phyloP scores from a whole-genome alignment of 2,797 vertebrate species.

The Ispidina picta region DNA sequence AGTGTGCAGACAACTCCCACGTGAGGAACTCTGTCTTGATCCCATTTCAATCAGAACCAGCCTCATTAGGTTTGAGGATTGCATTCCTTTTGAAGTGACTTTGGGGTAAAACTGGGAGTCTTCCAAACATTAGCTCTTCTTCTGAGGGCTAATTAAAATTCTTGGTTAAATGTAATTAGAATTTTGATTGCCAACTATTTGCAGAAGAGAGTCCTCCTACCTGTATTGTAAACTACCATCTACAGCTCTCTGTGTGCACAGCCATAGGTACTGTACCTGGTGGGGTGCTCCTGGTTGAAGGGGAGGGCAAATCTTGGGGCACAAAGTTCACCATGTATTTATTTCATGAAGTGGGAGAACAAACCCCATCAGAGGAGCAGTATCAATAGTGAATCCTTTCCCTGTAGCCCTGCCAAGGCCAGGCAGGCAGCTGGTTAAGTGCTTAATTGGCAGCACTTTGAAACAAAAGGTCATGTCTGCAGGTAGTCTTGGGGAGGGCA shows the following conservation, averaged over 20 bases:
- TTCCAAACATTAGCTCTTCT: not conserved
- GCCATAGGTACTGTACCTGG: not conserved
- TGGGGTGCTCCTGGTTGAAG: not conserved
- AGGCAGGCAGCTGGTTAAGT: constrained; percentile 9
- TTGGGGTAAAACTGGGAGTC: not conserved
- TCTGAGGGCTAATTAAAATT: not conserved
- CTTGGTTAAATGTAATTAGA: not conserved
- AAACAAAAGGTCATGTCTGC: not conserved
- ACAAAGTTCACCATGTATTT: not conserved
- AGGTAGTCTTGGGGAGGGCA: not conserved
- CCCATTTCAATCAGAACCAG: not conserved
- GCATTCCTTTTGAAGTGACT: not conserved
- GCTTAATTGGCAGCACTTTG: not conserved
- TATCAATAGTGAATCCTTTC: constrained; percentile 29
- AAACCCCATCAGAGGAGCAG: not conserved
- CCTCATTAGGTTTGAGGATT: not conserved
- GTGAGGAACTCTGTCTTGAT: not conserved
- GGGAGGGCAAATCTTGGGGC: not conserved
- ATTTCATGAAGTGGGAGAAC: not conserved
- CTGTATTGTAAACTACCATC: not conserved
- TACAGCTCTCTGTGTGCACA: not conserved
- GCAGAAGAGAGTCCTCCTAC: not conserved
- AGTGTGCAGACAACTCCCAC: not conserved
- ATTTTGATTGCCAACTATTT: not conserved
- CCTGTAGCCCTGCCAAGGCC: constrained; percentile 38